Evolutionary conservation across 2,113 vertebrate species (phyloP).

Genomic region (Crotalus horridus): DNA sequence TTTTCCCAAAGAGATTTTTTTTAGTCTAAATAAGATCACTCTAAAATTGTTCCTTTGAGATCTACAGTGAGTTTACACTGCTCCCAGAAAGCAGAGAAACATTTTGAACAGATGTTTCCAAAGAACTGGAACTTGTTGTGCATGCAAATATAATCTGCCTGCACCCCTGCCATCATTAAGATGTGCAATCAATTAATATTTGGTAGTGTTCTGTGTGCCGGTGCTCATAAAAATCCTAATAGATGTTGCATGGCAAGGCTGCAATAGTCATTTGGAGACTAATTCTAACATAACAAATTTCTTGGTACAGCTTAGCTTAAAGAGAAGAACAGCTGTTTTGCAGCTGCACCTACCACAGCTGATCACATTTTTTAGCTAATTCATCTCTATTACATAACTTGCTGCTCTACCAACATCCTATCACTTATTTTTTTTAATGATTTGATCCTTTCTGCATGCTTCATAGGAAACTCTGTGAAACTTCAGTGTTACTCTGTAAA

Average conservation of each 20-base stretch:
- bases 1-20: not conserved
- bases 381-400: slow-evolving; percentile 8
- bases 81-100: not conserved
- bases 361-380: slow-evolving; percentile 12
- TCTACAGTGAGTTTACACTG: not conserved
- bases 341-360: slow-evolving; percentile 26
- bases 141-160: not conserved
- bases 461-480: not conserved
- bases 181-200: slow-evolving; percentile 13
- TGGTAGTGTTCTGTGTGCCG: not conserved
- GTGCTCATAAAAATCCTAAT: not conserved
- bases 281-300: not conserved
- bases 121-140: not conserved
- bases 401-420: slow-evolving; percentile 4
- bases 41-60: not conserved
- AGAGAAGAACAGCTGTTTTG: slow-evolving; percentile 22
- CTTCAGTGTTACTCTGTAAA: not conserved
- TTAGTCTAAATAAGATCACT: not conserved
- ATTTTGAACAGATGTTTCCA: not conserved
- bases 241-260: not conserved
- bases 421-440: slow-evolving; percentile 9
- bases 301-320: not conserved
- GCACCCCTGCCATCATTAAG: not conserved
- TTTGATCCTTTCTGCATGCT: not conserved
- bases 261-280: not conserved